Evolutionary conservation across 2,888 invertebrate genomes (phyloP), one percentile per base, ranked within the genome.

Genomic region (Danaus chrysippus): DNA sequence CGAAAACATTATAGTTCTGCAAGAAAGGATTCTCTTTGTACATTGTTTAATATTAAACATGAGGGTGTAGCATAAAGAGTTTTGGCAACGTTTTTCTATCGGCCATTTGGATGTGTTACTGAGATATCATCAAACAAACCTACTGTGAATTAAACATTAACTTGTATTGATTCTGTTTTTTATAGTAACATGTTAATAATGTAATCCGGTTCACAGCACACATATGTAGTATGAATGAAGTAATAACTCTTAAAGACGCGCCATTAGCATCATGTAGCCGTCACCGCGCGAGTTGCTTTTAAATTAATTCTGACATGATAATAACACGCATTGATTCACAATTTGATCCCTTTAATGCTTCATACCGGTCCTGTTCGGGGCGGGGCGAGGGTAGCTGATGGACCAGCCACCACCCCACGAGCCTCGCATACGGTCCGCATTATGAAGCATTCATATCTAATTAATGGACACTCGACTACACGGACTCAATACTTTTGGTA

Each of bases 381-480:
- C 89, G 90, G 83, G 79, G 88, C 83, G 52, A 75, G 65, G 65
- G 46, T 10, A 0, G 46, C 46, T 11, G n/a, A 59, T 57, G 62
- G 73, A 63, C 78, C 23, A 34, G 23, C 23, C 6, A 34, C 84
- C 84, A 74, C 83, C 84, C 82, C 73, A 70, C 75, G 77, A 75
- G 77, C 77, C n/a, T n/a, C n/a, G n/a, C 89, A 86, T 87, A 88
- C 83, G 87, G 88, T 78, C 75, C 81, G 76, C 82, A 88, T 89
- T 89, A 88, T 77, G 76, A 83, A 78, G 85, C 82, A 86, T 89
- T 90, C 89, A 88, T 89, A 85, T 83, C 87, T 89, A 89, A 90
- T 90, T 89, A 89, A 87, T 86, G 81, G 77, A 77, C 74, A 17
- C 17, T 8, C 9, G 61, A 76, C 62, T 72, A 75, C 65, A 53